Base-by-base conservation (phyloP, 1,140 invertebrate genomes). In the Maniola jurtina region DNA sequence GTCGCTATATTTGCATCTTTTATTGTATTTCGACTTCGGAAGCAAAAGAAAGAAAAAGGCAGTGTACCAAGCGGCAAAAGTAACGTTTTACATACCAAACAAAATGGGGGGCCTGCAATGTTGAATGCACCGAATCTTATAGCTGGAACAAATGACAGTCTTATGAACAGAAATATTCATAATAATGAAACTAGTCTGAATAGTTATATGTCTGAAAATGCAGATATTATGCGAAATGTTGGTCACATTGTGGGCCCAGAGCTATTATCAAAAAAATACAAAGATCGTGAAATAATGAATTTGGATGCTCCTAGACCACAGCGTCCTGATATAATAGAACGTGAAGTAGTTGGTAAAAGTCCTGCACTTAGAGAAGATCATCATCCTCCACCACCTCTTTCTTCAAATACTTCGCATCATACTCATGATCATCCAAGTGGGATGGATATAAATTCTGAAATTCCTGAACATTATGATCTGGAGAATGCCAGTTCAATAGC, bases 401-500 rank as follows among this genome's bases (percentile, higher is more conserved):
- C 93, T 1, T 92, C 92, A 16, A 94, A 93, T 80, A 92, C 87
- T 34, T 93, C 92, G 0, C 88, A 94, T 38, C 94, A 95, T 73
- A 92, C 93, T 0, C 94, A 95, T 61, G 94, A 95, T 68, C 93
- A 93, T 66, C 92, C 92, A 0, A 92, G 92, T 64, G 92, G 92
- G 42, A 93, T 93, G 64, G 93, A 94, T 71, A 83, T 95, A 58
- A 95, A 96, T 81, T 95, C 95, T 0, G 97, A 98, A 83, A 93
- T 96, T 71, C 97, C 97, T 0, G 98, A 99, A 83, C 98, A 98
- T 82, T 99, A 99, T 79, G 98, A 99, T 85, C 90, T 99, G 60
- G 98, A 99, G 88, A 99, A 99, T 89, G 97, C 98, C 0, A 98
- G 97, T 84, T 98, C 97, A 0, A 99, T 99, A 71, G 98, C 98